These are phyloP conservation scores for Heliothis subflexa DNA, from an alignment of 1,140 invertebrate species.

Conservation along the genomic window DNA sequence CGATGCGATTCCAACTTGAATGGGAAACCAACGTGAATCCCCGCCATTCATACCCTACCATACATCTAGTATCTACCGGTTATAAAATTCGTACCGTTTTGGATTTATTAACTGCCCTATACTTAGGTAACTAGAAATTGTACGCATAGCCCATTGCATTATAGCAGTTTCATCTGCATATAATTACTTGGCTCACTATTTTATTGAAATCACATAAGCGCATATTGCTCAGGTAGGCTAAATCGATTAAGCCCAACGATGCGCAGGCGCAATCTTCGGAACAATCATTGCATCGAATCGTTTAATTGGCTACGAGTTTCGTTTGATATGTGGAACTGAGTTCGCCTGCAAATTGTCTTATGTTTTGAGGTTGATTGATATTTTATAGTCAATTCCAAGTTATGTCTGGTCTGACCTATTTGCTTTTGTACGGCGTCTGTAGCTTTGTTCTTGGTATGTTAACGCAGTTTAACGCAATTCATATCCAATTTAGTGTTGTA, in stretches of 20 bases:
- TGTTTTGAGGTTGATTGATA: conserved; percentile 44
- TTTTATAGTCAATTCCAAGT: conserved; percentile 37
- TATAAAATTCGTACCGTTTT: not conserved
- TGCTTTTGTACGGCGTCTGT: conserved; percentile 18
- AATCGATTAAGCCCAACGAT: conserved; percentile 21
- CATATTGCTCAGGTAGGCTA: conserved; percentile 4
- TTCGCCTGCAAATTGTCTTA: conserved; percentile 33
- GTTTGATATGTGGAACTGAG: conserved; percentile 32
- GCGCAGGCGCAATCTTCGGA: not conserved
- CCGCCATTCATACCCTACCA: not conserved
- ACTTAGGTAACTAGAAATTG: not conserved
- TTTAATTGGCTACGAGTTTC: conserved; percentile 40
- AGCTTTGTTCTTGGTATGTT: conserved; percentile 30
- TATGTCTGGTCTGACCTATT: conserved; percentile 38
- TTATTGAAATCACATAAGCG: not conserved
- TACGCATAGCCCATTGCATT: not conserved
- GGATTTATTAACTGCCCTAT: not conserved
- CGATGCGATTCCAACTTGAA: conserved; percentile 1
- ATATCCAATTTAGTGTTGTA: not conserved
- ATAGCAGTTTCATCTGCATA: not conserved
- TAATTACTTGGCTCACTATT: conserved; percentile 4
- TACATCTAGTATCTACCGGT: not conserved
- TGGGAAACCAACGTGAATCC: not conserved
- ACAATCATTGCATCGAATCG: conserved; percentile 19
- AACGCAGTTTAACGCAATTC: conserved; percentile 18